Base-by-base conservation (phyloP, 2,888 invertebrate genomes). In the Ashinkailepas kermadecensis region DNA sequence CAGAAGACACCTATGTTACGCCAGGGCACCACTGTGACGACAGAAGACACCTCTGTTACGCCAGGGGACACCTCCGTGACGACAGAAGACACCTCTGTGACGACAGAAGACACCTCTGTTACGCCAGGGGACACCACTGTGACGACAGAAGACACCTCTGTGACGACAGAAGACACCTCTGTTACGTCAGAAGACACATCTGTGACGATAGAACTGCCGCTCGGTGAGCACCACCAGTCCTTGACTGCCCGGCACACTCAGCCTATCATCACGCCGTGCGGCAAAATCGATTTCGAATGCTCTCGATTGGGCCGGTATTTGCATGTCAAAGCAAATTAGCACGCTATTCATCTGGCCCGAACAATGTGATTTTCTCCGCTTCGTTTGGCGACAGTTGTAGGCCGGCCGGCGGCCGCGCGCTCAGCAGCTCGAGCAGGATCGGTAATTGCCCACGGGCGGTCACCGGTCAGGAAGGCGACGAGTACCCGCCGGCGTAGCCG, bases 251-350 rank as follows among this genome's bases (percentile, higher is more conserved):
- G 15, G 39, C 15, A 39, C 39, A 70, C 39, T 21, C 54, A 74
- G 23, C 21, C 56, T 74, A 74, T 74, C 23, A 54, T 74, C 56
- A 74, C 56, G 74, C 74, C 74, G 10, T 18, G 9, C 54, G 18
- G 39, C 39, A 39, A 39, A 74, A 74, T 74, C 56, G 74, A 74
- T 74, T 56, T 65, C 15, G 74, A 74, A 56, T 54, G 56, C 74
- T 56, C 18, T 21, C 54, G 54, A 56, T 18, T 74, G 74, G 54
- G 21, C 54, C 54, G 10, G 74, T 11, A 74, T 74, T 74, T 74
- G 74, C 74, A 74, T 74, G 74, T 74, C 74, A 74, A 74, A 74
- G 74, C 54, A 74, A 74, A 74, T 74, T 74, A 74, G 74, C 56
- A 59, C 12, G 74, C 74, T 56, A 74, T 74, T 74, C 74, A 74